These are phyloP conservation scores for Anthoscopus minutus DNA, from an alignment of 2,113 vertebrate genomes.

Conservation along the genomic window DNA sequence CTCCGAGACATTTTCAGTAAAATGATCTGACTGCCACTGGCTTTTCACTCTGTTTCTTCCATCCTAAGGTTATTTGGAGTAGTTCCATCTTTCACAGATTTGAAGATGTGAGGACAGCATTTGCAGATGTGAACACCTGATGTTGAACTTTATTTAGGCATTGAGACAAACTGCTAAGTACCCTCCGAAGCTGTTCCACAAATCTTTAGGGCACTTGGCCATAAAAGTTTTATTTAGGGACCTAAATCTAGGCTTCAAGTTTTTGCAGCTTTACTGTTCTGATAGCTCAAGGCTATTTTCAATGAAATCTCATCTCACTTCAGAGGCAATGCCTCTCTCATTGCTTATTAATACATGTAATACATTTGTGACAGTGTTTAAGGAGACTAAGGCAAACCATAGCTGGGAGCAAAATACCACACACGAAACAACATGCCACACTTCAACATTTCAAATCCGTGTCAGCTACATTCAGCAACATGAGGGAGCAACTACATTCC, in stretches of 20 bases:
- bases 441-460: background rate
- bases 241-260: background rate
- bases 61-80: background rate
- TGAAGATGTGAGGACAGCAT: background rate
- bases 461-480: background rate
- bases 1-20: background rate
- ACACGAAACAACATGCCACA: background rate
- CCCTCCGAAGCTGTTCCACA: background rate
- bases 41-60: slow-evolving; percentile 11
- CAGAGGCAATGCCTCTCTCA: background rate
- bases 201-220: background rate
- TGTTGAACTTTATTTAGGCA: background rate
- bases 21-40: slow-evolving; percentile 2
- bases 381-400: background rate
- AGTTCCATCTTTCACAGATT: background rate
- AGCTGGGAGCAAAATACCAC: background rate
- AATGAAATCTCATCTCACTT: background rate
- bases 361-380: background rate
- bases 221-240: background rate
- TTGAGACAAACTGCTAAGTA: background rate
- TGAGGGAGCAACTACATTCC: background rate
- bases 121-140: background rate
- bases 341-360: background rate
- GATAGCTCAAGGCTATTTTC: background rate
- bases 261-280: background rate